These are phyloP conservation scores for Polylopha cassiicola DNA, from an alignment of 2,888 invertebrate species.

Conservation along the genomic window DNA sequence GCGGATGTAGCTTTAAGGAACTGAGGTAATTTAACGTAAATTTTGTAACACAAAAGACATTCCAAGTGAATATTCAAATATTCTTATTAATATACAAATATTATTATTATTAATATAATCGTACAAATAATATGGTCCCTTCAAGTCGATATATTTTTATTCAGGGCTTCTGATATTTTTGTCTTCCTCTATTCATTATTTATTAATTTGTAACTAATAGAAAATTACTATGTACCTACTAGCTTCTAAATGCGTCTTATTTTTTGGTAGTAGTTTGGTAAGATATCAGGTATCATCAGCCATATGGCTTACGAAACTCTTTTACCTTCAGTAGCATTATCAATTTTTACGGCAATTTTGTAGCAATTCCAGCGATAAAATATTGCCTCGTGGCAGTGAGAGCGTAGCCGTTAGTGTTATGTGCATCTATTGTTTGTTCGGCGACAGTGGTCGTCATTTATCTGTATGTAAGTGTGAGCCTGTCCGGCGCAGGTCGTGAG, in stretches of 20 bases:
- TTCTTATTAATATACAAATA: conserved; percentile 1
- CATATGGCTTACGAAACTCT: conserved; percentile 57
- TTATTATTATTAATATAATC: too few species aligned
- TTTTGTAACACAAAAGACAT: conserved; percentile 1
- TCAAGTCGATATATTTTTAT: not conserved
- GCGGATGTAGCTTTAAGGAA: conserved; percentile 12
- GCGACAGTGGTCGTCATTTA: conserved; percentile 36
- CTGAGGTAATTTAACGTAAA: conserved; percentile 9
- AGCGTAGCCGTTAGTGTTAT: conserved; percentile 44
- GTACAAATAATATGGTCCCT: not conserved
- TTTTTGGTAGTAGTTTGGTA: too few species aligned
- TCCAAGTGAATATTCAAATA: too few species aligned
- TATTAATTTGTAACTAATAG: too few species aligned
- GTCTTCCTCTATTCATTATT: too few species aligned
- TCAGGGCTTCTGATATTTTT: too few species aligned
- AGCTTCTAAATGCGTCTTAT: too few species aligned
- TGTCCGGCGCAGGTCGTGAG: conserved; percentile 22
- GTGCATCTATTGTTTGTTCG: conserved; percentile 42
- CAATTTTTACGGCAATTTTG: conserved; percentile 66
- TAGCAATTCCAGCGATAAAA: conserved; percentile 65
- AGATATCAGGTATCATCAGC: too few species aligned
- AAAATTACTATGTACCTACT: too few species aligned
- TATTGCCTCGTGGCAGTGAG: conserved; percentile 45
- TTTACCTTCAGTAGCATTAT: conserved; percentile 69
- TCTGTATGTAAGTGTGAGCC: conserved; percentile 27